Evolutionary conservation across 2,888 invertebrate genomes (phyloP).

Genomic region (Chrysina gloriosa): DNA sequence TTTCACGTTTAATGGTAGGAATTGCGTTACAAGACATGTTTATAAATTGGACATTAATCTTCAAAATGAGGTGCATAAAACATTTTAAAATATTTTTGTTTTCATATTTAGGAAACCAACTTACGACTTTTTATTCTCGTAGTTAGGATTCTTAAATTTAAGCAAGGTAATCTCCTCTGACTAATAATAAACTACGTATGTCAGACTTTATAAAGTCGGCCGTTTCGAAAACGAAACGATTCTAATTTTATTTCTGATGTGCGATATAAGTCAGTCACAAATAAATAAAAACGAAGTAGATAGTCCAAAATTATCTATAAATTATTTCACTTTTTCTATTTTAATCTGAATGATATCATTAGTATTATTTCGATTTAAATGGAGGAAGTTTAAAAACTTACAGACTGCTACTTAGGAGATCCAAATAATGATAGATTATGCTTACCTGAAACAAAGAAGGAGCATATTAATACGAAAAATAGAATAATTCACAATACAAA

Average conservation of each 20-base stretch:
- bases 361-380: background rate
- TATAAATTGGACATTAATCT: too few relatives aligned
- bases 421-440: conserved; percentile 4
- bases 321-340: background rate
- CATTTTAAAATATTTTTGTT: background rate
- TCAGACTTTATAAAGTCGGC: conserved; percentile 21
- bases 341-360: background rate
- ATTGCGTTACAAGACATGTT: too few relatives aligned
- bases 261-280: background rate
- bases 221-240: background rate
- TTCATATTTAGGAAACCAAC: background rate
- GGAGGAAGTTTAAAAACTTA: background rate
- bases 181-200: conserved; percentile 12
- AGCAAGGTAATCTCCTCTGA: background rate
- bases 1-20: too few relatives aligned
- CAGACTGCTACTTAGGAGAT: background rate
- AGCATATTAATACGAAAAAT: background rate
- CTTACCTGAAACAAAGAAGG: conserved; percentile 24
- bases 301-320: background rate
- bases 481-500: too few relatives aligned
- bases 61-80: background rate
- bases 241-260: conserved; percentile 24
- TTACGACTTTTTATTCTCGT: background rate
- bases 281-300: background rate
- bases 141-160: background rate